Evolutionary conservation across 2,797 vertebrate species (phyloP), one percentile per base, ranked within the genome.

Genomic region (Chiroxiphia lanceolata): DNA sequence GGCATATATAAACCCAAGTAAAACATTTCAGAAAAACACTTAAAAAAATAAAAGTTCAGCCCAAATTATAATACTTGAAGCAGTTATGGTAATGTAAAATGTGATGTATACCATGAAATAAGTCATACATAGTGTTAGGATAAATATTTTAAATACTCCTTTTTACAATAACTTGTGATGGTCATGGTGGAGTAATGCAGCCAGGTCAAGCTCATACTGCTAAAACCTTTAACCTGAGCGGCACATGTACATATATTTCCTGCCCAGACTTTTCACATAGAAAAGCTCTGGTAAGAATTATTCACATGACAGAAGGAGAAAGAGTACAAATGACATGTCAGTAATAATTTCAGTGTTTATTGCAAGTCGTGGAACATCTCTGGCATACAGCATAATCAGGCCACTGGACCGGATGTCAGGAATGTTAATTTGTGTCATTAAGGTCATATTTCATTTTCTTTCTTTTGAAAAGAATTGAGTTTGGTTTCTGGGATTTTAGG

Each of bases 301-400:
- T 75, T 85, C 69, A 56, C 29, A 10, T 48, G 65, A 15, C 53
- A 94, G 75, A 75, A 90, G 40, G 40, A 91, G 50, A 33, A 80
- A 94, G 20, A 93, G 64, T 87, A 77, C 45, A 94, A 89, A 94
- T 87, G 60, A 67, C 34, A 74, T 10, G 25, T 84, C 45, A 7
- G 75, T 90, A 89, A 63, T 71, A 83, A 78, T 95, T 94, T 80
- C 83, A 65, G 31, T 51, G 50, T 67, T 93, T 81, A 23, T 22
- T 82, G 38, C 53, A 72, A 38, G 29, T 65, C 13, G 6, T 68
- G 64, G 74, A 95, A 87, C 53, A 82, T 57, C 54, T 38, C 44
- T 93, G 75, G 60, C 60, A 42, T 44, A 67, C 34, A 70, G 67
- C 40, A 94, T 82, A 89, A 82, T 29, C 53, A 77, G 81, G 80